Conservation (phyloP, 37 sponge, comb jelly and placozoan genomes). For the Corticium candelabrum region DNA sequence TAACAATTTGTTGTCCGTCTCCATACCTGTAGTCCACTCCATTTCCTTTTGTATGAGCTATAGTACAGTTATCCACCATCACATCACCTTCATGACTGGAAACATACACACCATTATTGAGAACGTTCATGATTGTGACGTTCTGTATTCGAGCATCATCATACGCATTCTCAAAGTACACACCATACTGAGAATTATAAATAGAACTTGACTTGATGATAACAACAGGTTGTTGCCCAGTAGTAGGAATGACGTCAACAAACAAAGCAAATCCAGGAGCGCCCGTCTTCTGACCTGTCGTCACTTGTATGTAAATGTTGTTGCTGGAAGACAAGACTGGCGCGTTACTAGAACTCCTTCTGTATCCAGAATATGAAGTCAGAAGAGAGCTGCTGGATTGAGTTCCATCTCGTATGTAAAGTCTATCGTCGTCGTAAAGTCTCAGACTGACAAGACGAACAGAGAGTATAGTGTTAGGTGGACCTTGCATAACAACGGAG, state of each 20-base stretch:
- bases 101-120: neutral
- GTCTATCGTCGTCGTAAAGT: neutral
- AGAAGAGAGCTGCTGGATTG: neutral
- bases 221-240: too few species aligned
- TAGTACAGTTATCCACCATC: neutral
- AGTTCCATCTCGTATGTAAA: neutral
- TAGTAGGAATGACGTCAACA: neutral
- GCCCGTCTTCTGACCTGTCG: neutral
- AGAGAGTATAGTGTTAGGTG: neutral
- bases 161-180: neutral
- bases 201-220: too few species aligned
- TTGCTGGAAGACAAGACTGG: neutral
- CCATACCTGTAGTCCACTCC: neutral
- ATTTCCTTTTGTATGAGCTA: neutral
- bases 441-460: neutral
- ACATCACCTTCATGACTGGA: neutral
- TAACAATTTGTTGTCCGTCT: neutral
- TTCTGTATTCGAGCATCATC: neutral
- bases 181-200: too few species aligned
- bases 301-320: neutral
- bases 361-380: neutral
- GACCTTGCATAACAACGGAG: neutral
- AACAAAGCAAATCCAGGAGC: conserved; percentile 2
- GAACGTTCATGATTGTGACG: neutral
- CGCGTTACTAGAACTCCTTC: neutral